Percentiles rank a stretch among this genome's conserved stretches.
Conservation (phyloP, 2,888 invertebrate species). For the Sarcophaga rosellei region DNA sequence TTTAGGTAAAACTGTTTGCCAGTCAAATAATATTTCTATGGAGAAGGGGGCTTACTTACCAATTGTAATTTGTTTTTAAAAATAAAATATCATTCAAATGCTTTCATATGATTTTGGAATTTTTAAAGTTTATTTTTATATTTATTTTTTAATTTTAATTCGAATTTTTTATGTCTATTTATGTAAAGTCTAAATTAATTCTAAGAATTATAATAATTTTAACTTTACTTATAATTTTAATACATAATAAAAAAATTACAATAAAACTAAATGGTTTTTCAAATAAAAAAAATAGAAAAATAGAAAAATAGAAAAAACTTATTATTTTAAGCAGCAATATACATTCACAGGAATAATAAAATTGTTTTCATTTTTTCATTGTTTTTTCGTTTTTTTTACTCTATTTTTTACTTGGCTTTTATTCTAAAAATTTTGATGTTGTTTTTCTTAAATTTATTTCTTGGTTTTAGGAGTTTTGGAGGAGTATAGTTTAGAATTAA, state of each 20-base stretch:
- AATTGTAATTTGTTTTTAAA: not conserved
- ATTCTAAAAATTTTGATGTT: too few species aligned
- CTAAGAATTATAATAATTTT: slow-evolving; percentile 24
- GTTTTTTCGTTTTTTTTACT: not conserved
- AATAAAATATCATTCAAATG: not conserved
- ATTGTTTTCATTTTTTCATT: too few species aligned
- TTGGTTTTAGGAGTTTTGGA: not conserved
- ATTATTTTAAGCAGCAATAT: slow-evolving; percentile 10
- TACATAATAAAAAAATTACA: not conserved
- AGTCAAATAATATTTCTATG: too few species aligned
- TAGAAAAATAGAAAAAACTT: slow-evolving; percentile 15
- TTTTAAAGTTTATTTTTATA: slow-evolving; percentile 60
- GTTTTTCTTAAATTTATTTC: slow-evolving; percentile 6
- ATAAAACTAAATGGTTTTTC: not conserved
- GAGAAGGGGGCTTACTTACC: not conserved
- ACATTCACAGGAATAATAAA: slow-evolving; percentile 46
- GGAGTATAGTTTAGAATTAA: not conserved
- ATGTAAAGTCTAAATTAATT: slow-evolving; percentile 49
- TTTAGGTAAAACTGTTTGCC: too few species aligned
- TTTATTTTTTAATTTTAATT: not conserved
- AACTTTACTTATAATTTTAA: not conserved
- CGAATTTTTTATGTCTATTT: slow-evolving; percentile 56
- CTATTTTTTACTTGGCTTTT: not conserved
- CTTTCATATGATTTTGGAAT: slow-evolving; percentile 11
- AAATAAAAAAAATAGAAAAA: not conserved